Percentiles rank a stretch among this genome's conserved stretches.
These are phyloP conservation scores for Ormyrus labotus DNA, from an alignment of 2,888 invertebrate species.

Conservation along the genomic window DNA sequence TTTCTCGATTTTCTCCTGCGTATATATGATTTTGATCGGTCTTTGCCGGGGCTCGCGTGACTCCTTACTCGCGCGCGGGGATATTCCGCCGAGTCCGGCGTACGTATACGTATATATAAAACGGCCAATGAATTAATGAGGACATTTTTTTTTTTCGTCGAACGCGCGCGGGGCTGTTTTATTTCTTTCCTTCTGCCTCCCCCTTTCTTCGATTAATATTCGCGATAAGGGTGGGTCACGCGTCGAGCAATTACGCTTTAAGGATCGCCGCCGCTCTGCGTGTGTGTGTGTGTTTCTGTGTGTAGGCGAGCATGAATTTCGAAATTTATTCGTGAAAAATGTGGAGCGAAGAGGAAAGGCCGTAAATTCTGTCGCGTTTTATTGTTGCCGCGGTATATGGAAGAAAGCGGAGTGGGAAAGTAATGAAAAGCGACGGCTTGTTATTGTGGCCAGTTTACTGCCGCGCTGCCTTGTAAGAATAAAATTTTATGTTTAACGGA, in stretches of 20 bases:
- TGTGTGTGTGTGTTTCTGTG: not conserved
- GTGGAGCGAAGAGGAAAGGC: conserved; percentile 18
- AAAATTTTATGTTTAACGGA: too few relatives aligned
- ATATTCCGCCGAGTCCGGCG: conserved; percentile 56
- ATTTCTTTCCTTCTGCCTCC: conserved; percentile 17
- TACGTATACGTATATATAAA: conserved; percentile 36
- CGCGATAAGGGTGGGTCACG: conserved; percentile 52
- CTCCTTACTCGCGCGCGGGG: conserved; percentile 52
- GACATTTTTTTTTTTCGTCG: conserved; percentile 62
- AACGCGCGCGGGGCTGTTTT: conserved; percentile 8
- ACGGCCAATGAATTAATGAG: conserved; percentile 68
- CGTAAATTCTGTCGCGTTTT: conserved; percentile 29
- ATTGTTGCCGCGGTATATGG: conserved; percentile 11
- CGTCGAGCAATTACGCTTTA: conserved; percentile 53
- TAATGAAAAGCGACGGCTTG: too few relatives aligned
- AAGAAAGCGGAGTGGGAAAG: not conserved
- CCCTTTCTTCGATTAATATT: conserved; percentile 45
- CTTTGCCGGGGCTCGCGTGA: conserved; percentile 42
- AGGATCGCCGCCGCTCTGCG: conserved; percentile 32
- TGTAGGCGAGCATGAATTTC: conserved; percentile 43
- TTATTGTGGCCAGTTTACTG: too few relatives aligned
- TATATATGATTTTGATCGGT: conserved; percentile 49
- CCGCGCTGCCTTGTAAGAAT: too few relatives aligned
- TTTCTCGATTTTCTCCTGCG: conserved; percentile 45
- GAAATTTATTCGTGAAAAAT: conserved; percentile 51